Percentiles rank a stretch among this genome's conserved stretches.
Evolutionary conservation across 2,888 invertebrate species (phyloP).

Genomic region (Xestoiulus laeticollis): DNA sequence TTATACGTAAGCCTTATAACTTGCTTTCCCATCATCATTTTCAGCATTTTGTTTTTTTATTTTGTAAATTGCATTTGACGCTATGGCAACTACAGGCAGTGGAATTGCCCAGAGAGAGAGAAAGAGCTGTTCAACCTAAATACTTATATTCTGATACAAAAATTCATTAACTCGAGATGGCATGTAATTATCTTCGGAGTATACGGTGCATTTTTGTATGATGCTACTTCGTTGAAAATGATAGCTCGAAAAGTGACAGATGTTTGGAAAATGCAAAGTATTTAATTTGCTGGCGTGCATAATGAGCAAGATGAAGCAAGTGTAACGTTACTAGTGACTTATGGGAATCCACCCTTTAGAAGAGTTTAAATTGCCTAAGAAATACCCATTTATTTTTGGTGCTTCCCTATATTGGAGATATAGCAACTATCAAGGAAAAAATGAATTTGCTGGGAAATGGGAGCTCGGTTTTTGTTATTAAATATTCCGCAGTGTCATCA

Average conservation of each 20-base stretch:
- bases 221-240: background rate
- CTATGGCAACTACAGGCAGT: background rate
- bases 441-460: background rate
- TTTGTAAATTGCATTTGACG: conserved; percentile 12
- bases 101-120: conserved; percentile 31
- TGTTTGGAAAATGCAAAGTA: conserved; percentile 43
- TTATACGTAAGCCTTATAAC: background rate
- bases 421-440: background rate
- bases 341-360: background rate
- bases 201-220: conserved; percentile 17
- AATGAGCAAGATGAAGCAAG: conserved; percentile 30
- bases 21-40: background rate
- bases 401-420: background rate
- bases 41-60: background rate
- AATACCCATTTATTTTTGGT: background rate
- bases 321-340: background rate
- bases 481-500: conserved; percentile 14
- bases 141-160: conserved; percentile 30
- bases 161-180: conserved; percentile 43
- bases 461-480: background rate
- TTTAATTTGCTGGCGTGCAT: conserved; percentile 35
- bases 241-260: conserved; percentile 40
- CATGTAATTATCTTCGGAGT: conserved; percentile 37
- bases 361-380: background rate
- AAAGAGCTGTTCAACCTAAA: conserved; percentile 10